phyloP scores from a whole-genome alignment of 2,888 invertebrate genomes.

The Epirrhoe tristata region DNA sequence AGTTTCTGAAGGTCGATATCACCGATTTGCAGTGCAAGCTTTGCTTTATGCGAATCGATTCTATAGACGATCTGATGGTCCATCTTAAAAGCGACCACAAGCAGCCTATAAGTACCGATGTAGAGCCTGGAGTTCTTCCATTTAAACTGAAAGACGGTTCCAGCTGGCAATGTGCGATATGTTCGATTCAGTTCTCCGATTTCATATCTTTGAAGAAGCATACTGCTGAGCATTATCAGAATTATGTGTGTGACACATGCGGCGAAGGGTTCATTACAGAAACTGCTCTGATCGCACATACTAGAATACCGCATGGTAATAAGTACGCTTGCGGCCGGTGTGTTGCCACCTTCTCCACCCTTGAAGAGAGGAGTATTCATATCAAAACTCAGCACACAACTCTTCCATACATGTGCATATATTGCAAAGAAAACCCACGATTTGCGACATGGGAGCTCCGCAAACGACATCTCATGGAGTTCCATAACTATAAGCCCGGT shows the following conservation, averaged over 20 bases:
- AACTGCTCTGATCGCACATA: slow-evolving; percentile 71
- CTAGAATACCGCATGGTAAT: slow-evolving; percentile 75
- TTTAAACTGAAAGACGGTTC: slow-evolving; percentile 76
- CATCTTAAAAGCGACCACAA: slow-evolving; percentile 79
- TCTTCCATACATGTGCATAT: slow-evolving; percentile 75
- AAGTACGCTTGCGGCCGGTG: slow-evolving; percentile 77
- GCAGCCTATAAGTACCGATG: slow-evolving; percentile 74
- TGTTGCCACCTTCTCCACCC: slow-evolving; percentile 73
- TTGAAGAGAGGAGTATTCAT: slow-evolving; percentile 73
- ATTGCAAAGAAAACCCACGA: slow-evolving; percentile 77
- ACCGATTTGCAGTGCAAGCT: slow-evolving; percentile 78
- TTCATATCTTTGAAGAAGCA: slow-evolving; percentile 75
- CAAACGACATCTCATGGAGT: slow-evolving; percentile 76
- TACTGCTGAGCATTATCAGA: slow-evolving; percentile 76
- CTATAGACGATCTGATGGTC: slow-evolving; percentile 67
- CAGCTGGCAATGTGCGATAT: slow-evolving; percentile 76
- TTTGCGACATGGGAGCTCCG: slow-evolving; percentile 78
- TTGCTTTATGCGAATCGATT: slow-evolving; percentile 72
- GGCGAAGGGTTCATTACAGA: slow-evolving; percentile 80
- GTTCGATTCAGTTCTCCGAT: slow-evolving; percentile 72
- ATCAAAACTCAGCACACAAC: slow-evolving; percentile 76
- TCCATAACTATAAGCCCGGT: slow-evolving; percentile 76
- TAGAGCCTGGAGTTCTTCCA: slow-evolving; percentile 76
- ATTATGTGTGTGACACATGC: slow-evolving; percentile 79
- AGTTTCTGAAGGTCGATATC: slow-evolving; percentile 77